These are phyloP conservation scores for Mico argentatus DNA, from an alignment of 2,797 vertebrate species.

Conservation along the genomic window DNA sequence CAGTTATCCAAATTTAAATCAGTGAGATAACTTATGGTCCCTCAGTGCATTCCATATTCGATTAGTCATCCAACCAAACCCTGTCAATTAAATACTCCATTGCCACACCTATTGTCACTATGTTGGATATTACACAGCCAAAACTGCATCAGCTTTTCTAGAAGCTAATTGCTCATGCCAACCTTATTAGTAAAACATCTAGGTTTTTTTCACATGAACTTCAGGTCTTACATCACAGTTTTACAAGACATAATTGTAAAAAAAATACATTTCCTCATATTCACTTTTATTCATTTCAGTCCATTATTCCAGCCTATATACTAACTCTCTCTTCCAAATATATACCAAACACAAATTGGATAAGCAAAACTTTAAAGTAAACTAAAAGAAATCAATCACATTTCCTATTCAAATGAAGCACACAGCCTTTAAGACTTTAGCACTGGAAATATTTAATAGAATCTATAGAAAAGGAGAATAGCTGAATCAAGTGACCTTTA, in stretches of 20 bases:
- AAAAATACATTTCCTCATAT: not conserved
- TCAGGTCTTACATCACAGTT: not conserved
- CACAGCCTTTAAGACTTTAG: not conserved
- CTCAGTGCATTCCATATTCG: not conserved
- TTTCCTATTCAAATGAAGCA: constrained; percentile 17
- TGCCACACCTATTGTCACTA: constrained; percentile 1
- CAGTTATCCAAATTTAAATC: not conserved
- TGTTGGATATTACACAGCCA: not conserved
- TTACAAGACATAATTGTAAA: constrained; percentile 2
- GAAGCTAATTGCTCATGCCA: not conserved
- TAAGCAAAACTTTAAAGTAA: constrained; percentile 35
- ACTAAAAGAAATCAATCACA: constrained; percentile 22
- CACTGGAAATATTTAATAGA: not conserved
- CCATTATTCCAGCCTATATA: not conserved
- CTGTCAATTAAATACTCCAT: not conserved
- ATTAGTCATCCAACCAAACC: constrained; percentile 7
- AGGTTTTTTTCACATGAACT: not conserved
- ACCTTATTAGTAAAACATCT: not conserved
- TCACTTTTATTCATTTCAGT: not conserved
- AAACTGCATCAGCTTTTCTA: constrained; percentile 15
- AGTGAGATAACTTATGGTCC: not conserved
- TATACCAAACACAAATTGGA: not conserved
- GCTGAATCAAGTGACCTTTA: not conserved
- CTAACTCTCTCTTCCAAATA: constrained; percentile 21
- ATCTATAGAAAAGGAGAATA: not conserved